Conservation (phyloP, 2,113 vertebrate species). For the Thermophis baileyi region DNA sequence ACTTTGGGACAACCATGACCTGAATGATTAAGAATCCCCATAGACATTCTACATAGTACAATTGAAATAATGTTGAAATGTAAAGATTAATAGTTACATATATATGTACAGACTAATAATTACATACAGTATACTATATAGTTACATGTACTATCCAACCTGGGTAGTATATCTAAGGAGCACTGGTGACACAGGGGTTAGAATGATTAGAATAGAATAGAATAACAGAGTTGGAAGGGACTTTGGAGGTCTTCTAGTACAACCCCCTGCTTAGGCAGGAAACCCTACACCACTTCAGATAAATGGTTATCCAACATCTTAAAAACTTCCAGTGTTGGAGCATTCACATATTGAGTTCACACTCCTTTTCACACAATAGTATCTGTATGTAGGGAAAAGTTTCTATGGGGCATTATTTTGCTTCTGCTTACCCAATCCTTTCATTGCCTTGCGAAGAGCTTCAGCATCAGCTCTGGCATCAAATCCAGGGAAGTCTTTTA, state of each 20-base stretch:
- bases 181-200: neutral
- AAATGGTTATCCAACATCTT: too few species aligned
- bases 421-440: constrained; percentile 83
- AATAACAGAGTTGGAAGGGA: too few species aligned
- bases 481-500: constrained; percentile 81
- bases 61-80: neutral
- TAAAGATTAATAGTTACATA: neutral
- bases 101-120: neutral
- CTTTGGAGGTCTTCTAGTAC: too few species aligned
- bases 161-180: neutral
- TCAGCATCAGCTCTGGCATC: constrained; percentile 89
- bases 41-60: neutral
- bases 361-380: neutral
- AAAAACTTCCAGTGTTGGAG: too few species aligned
- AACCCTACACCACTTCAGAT: too few species aligned
- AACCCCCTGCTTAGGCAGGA: too few species aligned
- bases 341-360: too few species aligned
- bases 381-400: neutral
- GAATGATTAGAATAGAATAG: too few species aligned
- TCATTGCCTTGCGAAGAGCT: constrained; percentile 90
- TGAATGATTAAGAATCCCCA: neutral
- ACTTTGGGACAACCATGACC: neutral
- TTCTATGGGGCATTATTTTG: neutral
- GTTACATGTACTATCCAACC: neutral
- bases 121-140: too few species aligned